Evolutionary conservation across 2,113 vertebrate genomes (phyloP).

Genomic region (Carettochelys insculpta): DNA sequence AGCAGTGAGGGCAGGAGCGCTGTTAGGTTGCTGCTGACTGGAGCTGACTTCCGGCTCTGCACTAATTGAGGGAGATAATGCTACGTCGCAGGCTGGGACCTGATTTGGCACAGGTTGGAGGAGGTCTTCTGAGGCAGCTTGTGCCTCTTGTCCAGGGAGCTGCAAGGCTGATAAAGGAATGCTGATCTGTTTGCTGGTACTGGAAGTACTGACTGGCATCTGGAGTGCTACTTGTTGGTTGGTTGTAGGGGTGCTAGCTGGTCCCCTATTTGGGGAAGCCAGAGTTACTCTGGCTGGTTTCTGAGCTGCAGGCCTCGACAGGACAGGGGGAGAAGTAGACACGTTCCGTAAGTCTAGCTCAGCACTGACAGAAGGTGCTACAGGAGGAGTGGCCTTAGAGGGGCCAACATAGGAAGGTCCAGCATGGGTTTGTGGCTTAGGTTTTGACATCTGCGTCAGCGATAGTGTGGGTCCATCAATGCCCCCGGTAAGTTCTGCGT

Average conservation of each 20-base stretch:
- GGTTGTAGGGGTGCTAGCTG: slow-evolving; percentile 10
- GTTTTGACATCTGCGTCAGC: slow-evolving; percentile 80
- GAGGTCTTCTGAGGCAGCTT: slow-evolving; percentile 74
- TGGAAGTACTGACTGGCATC: slow-evolving; percentile 81
- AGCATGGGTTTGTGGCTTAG: slow-evolving; percentile 68
- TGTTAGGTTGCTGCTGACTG: slow-evolving; percentile 78
- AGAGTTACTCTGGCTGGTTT: slow-evolving; percentile 66
- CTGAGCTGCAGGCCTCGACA: slow-evolving; percentile 56
- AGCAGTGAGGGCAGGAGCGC: slow-evolving; percentile 33
- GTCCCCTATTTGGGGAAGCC: slow-evolving; percentile 71
- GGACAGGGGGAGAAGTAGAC: slow-evolving; percentile 65
- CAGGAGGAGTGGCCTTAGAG: slow-evolving; percentile 62
- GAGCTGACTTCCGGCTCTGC: slow-evolving; percentile 86
- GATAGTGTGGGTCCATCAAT: slow-evolving; percentile 73
- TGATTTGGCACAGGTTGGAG: slow-evolving; percentile 65
- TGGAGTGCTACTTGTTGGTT: slow-evolving; percentile 68
- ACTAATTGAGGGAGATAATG: slow-evolving; percentile 73
- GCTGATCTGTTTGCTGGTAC: slow-evolving; percentile 78
- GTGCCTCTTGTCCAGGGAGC: slow-evolving; percentile 82
- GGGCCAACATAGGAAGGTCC: slow-evolving; percentile 71
- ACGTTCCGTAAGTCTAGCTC: slow-evolving; percentile 74
- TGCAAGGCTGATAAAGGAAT: slow-evolving; percentile 81
- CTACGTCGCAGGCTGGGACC: slow-evolving; percentile 66
- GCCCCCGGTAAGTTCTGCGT: slow-evolving; percentile 77
- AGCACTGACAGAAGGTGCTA: slow-evolving; percentile 18